A percentile compares a stretch with the other conserved stretches of the same genome.
These are phyloP conservation scores for Epizoanthus illoricatus DNA, from an alignment of 92 coral and sea anemone species.

Conservation along the genomic window DNA sequence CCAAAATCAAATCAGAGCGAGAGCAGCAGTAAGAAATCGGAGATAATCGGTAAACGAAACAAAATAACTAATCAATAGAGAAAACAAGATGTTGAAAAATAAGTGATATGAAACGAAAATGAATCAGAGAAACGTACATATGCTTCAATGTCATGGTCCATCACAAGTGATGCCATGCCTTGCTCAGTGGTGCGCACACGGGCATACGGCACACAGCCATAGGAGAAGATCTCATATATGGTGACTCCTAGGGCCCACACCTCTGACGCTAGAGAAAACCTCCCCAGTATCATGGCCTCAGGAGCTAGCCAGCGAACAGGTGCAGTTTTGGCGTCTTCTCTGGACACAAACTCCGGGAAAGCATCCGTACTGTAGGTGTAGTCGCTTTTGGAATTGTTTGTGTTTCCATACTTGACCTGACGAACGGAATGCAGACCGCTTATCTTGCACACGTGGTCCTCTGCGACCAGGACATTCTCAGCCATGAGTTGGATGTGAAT, in stretches of 20 bases:
- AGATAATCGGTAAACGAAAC: too few relatives aligned
- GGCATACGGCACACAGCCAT: constrained; percentile 32
- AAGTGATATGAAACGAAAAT: too few relatives aligned
- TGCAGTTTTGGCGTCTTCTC: constrained; percentile 7
- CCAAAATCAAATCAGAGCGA: too few relatives aligned
- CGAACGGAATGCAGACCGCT: constrained; percentile 12
- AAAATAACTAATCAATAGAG: too few relatives aligned
- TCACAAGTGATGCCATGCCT: not conserved
- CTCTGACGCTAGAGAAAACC: constrained; percentile 25
- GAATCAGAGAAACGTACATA: not conserved
- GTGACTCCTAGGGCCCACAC: constrained; percentile 34
- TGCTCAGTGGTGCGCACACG: not conserved
- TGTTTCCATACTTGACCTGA: not conserved
- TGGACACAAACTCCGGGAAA: not conserved
- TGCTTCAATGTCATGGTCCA: not conserved
- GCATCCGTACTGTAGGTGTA: constrained; percentile 14
- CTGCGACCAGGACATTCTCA: constrained; percentile 1
- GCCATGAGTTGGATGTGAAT: constrained; percentile 30
- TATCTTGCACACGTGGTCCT: constrained; percentile 1
- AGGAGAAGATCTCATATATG: constrained; percentile 26
- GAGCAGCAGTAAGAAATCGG: too few relatives aligned
- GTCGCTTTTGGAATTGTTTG: not conserved
- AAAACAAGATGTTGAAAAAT: too few relatives aligned
- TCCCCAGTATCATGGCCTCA: constrained; percentile 34
- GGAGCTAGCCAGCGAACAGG: constrained; percentile 59